Conservation (phyloP, 2,797 vertebrate species). For the Pitangus sulphuratus region DNA sequence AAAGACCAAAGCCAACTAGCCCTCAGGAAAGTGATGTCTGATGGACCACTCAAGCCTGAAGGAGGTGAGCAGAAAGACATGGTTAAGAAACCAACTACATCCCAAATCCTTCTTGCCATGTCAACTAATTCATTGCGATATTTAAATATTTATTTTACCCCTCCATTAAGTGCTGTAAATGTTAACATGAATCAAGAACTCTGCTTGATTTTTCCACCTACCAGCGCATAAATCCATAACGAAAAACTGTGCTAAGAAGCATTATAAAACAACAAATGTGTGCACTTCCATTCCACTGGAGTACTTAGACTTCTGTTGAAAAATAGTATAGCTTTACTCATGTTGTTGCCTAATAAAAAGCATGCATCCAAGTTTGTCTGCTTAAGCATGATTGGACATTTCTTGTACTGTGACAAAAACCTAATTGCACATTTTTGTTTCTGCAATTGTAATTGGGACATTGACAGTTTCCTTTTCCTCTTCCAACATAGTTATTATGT, state of each 20-base stretch:
- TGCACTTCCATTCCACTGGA: constrained; percentile 72
- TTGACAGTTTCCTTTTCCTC: constrained; percentile 34
- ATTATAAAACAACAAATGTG: constrained; percentile 42
- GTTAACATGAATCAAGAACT: constrained; percentile 37
- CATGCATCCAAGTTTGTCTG: constrained; percentile 68
- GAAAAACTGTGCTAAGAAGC: constrained; percentile 47
- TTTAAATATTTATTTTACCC: constrained; percentile 55
- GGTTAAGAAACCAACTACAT: constrained; percentile 67
- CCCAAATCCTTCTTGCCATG: constrained; percentile 63
- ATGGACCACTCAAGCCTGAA: constrained; percentile 91
- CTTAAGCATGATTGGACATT: constrained; percentile 69
- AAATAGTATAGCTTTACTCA: constrained; percentile 65
- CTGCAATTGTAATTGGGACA: constrained; percentile 44
- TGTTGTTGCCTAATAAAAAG: constrained; percentile 71
- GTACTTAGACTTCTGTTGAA: constrained; percentile 65
- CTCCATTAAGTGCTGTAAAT: constrained; percentile 69
- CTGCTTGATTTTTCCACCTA: constrained; percentile 67
- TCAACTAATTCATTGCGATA: constrained; percentile 13
- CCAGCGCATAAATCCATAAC: constrained; percentile 42
- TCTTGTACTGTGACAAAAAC: constrained; percentile 67
- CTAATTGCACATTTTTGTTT: constrained; percentile 50
- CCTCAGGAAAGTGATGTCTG: constrained; percentile 95
- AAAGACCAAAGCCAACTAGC: constrained; percentile 93
- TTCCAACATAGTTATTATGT: constrained; percentile 17
- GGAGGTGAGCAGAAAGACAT: constrained; percentile 87